A percentile compares a stretch with the other conserved stretches of the same genome.
These are phyloP conservation scores for Pyrrhia umbra DNA, from an alignment of 2,888 invertebrate genomes.

Conservation along the genomic window DNA sequence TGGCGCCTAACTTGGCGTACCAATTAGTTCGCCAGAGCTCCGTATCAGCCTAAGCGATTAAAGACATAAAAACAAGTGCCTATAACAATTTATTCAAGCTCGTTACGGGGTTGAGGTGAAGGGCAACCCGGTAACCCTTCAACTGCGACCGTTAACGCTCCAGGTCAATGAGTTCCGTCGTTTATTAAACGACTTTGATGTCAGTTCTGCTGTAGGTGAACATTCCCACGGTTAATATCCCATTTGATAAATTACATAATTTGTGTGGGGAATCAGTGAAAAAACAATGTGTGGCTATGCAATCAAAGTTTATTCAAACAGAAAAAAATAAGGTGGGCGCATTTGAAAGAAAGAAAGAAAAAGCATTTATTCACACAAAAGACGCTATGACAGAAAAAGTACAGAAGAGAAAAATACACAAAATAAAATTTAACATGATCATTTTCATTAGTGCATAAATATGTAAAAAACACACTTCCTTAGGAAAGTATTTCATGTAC, in stretches of 20 bases:
- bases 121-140: constrained; percentile 63
- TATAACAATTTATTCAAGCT: constrained; percentile 65
- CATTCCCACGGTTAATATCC: constrained; percentile 8
- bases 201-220: constrained; percentile 21
- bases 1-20: not conserved
- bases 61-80: constrained; percentile 67
- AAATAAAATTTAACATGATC: too few relatives aligned
- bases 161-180: constrained; percentile 65
- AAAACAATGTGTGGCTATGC: not conserved
- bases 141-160: constrained; percentile 45
- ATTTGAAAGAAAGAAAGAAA: too few relatives aligned
- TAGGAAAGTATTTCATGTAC: too few relatives aligned
- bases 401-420: too few relatives aligned
- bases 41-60: constrained; percentile 58
- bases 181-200: constrained; percentile 59
- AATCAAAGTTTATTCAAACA: too few relatives aligned
- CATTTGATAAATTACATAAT: constrained; percentile 13
- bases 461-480: too few relatives aligned
- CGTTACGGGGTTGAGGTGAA: constrained; percentile 61
- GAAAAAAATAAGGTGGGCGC: too few relatives aligned
- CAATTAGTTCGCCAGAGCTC: constrained; percentile 33
- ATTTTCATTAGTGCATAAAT: too few relatives aligned
- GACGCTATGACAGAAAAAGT: too few relatives aligned
- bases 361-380: too few relatives aligned
- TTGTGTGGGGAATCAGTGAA: not conserved